Conservation (phyloP, 2,113 vertebrate species). For the Semnornis frantzii region DNA sequence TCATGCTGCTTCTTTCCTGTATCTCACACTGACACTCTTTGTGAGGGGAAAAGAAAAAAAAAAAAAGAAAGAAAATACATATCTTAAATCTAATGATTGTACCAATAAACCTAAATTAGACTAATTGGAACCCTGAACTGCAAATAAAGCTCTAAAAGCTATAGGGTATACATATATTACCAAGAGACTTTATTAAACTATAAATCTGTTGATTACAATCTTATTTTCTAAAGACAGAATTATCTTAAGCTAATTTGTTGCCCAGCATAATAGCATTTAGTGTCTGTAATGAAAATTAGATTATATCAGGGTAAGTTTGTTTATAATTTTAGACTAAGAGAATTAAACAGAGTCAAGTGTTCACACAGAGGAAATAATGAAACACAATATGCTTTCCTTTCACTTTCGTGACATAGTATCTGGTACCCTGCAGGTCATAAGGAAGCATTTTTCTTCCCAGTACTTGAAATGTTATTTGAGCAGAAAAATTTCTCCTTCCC, state of each 20-base stretch:
- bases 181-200: slow-evolving; percentile 26
- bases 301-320: slow-evolving; percentile 25
- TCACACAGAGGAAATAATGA: neutral
- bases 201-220: slow-evolving; percentile 39
- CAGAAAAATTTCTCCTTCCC: neutral
- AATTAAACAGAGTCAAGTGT: neutral
- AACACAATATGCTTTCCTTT: neutral
- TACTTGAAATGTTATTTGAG: neutral
- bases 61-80: neutral
- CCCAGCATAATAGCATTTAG: slow-evolving; percentile 21
- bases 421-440: neutral
- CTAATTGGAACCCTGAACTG: neutral
- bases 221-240: slow-evolving; percentile 35
- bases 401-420: neutral
- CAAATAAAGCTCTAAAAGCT: slow-evolving; percentile 41
- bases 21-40: neutral
- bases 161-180: neutral
- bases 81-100: slow-evolving; percentile 25
- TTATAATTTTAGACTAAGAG: slow-evolving; percentile 41
- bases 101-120: slow-evolving; percentile 27
- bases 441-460: neutral
- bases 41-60: neutral
- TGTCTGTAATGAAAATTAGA: slow-evolving; percentile 26
- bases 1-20: neutral
- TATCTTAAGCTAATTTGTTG: slow-evolving; percentile 55